These are phyloP conservation scores for Chiloscyllium plagiosum DNA, from an alignment of 2,113 vertebrate genomes.

Conservation along the genomic window DNA sequence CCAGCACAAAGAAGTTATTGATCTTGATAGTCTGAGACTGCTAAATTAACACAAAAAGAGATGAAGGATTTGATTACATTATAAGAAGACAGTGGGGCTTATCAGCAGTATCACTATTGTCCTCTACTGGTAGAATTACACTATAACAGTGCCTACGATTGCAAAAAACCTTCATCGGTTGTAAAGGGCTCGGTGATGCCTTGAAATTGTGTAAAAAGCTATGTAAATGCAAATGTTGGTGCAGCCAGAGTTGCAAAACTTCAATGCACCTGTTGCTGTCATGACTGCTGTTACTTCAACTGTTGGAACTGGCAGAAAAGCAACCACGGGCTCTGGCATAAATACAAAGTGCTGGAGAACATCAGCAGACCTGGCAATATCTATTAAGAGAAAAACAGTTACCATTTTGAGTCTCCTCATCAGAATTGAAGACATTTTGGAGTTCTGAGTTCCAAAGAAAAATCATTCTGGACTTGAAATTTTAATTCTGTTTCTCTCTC, in stretches of 20 bases:
- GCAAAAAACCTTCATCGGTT: background rate
- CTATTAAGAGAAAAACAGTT: too few relatives aligned
- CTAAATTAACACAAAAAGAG: background rate
- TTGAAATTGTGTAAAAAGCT: background rate
- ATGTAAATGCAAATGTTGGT: background rate
- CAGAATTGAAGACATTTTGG: too few relatives aligned
- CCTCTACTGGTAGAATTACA: background rate
- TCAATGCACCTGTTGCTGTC: background rate
- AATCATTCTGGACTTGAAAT: too few relatives aligned
- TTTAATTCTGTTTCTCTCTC: too few relatives aligned
- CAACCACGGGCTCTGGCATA: too few relatives aligned
- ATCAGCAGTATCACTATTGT: background rate
- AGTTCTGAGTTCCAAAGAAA: too few relatives aligned
- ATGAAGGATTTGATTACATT: background rate
- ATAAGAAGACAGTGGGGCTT: background rate
- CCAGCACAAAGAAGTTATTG: background rate
- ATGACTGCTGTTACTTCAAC: background rate
- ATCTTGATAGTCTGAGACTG: background rate
- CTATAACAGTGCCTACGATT: background rate
- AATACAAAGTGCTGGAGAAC: too few relatives aligned
- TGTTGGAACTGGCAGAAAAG: background rate
- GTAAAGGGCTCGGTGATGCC: background rate
- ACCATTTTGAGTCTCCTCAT: too few relatives aligned
- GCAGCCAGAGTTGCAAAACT: background rate
- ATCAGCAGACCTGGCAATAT: too few relatives aligned